Conservation (phyloP, 2,888 invertebrate genomes). For the Aricia artaxerxes region DNA sequence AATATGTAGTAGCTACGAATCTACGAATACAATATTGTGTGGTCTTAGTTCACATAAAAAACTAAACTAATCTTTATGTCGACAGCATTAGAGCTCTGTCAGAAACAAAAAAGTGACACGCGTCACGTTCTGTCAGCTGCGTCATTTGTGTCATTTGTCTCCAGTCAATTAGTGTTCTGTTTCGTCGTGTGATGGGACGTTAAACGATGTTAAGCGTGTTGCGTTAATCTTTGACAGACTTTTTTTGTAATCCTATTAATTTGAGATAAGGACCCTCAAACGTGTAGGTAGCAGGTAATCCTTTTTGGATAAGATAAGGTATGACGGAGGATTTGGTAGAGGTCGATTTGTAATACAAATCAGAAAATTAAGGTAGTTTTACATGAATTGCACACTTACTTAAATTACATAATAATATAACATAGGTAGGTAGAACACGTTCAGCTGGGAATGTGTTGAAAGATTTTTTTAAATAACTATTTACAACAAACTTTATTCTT, state of each 20-base stretch:
- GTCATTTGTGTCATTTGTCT: conserved; percentile 22
- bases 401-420: too few species aligned
- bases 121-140: conserved; percentile 11
- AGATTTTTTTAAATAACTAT: too few species aligned
- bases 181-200: not conserved
- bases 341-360: too few species aligned
- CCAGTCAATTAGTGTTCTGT: conserved; percentile 21
- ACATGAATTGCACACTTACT: too few species aligned
- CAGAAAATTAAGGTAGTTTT: too few species aligned
- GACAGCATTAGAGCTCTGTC: not conserved
- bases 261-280: not conserved
- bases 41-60: too few species aligned
- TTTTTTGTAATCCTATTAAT: not conserved
- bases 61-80: too few species aligned
- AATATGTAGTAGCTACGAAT: too few species aligned
- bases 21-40: too few species aligned
- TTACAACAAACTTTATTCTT: too few species aligned
- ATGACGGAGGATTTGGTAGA: conserved; percentile 43
- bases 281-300: not conserved
- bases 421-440: too few species aligned
- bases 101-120: not conserved
- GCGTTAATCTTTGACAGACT: not conserved
- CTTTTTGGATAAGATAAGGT: conserved; percentile 41
- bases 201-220: not conserved
- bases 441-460: too few species aligned